Percentiles rank a stretch among this genome's conserved stretches.
Evolutionary conservation across 2,797 vertebrate species (phyloP).

Genomic region (Lithobates sylvaticus): DNA sequence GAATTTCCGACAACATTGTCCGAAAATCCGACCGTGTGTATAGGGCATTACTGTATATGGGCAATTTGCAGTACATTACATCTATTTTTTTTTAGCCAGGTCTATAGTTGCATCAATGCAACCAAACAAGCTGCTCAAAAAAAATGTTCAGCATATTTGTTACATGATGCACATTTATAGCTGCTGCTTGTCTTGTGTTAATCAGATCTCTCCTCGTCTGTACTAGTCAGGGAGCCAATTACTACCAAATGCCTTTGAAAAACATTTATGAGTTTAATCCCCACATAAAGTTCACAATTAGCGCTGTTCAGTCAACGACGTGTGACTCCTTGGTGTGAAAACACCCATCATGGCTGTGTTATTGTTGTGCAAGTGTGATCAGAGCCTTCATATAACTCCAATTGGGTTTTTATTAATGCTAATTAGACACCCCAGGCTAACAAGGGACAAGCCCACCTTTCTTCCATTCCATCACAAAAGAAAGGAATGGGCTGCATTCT

Average conservation of each 20-base stretch:
- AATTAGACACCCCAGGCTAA: conserved; percentile 15
- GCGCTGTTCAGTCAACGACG: conserved; percentile 45
- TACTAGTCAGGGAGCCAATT: background rate
- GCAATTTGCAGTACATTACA: too few species aligned
- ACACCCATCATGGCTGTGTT: conserved; percentile 37
- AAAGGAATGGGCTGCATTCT: background rate
- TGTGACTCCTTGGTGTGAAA: conserved; percentile 55
- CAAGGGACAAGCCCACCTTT: conserved; percentile 25
- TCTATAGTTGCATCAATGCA: too few species aligned
- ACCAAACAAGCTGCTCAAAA: background rate
- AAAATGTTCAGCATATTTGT: too few species aligned
- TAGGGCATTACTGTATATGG: too few species aligned
- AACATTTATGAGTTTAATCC: conserved; percentile 15
- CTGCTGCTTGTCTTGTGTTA: background rate
- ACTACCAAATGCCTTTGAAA: background rate
- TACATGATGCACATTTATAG: too few species aligned
- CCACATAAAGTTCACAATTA: conserved; percentile 36
- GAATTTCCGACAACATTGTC: too few species aligned
- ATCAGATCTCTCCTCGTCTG: background rate
- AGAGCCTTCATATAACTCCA: conserved; percentile 20
- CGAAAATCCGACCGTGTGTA: too few species aligned
- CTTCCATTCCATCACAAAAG: conserved; percentile 55
- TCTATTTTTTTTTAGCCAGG: too few species aligned
- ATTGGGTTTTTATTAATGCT: conserved; percentile 53
- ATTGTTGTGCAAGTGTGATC: conserved; percentile 45